Evolutionary conservation across 2,888 invertebrate species (phyloP), one percentile per base, ranked within the genome.

Genomic region (Syritta pipiens): DNA sequence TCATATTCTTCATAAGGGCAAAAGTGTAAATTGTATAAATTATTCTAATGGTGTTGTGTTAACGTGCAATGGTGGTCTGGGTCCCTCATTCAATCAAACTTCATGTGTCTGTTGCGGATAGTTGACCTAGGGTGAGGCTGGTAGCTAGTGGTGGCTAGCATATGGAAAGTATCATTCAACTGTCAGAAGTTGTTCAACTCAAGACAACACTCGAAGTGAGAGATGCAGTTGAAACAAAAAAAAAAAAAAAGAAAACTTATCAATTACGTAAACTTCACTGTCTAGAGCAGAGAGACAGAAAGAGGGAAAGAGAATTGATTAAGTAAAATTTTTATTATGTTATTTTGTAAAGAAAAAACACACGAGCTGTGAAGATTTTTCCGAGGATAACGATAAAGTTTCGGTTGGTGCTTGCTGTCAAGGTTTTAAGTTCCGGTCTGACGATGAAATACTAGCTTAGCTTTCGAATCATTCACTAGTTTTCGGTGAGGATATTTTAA

Each of bases 81-180:
- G n/a, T n/a, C n/a, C n/a, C 10, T 28, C 12, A 32, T 20, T 30
- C 51, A 30, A 55, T 57, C 42, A 46, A 26, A 44, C 35, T 55
- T 4, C 19, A 6, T 49, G 22, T 19, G 28, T 9, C 12, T 53
- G 51, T 14, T 40, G 40, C 20, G 48, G 37, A 40, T 57, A 74
- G 67, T 74, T 79, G 79, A 79, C 79, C 79, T 79, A 79, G 79
- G 74, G 79, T 79, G 79, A 79, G 68, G 53, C 55, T 72, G 42
- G 17, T 65, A 59, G 51, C 51, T 67, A 67, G 9, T 72, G 42
- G 17, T 65, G 63, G 51, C 51, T 67, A 67, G 9, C 71, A 77
- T 71, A 77, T 77, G 71, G 77, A 65, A 26, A 42, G 46, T n/a
- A 6, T 24, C 48, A 35, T 48, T 35, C 51, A 63, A 35, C 37